phyloP scores from a whole-genome alignment of 2,113 vertebrate species.

The Megalops atlanticus region DNA sequence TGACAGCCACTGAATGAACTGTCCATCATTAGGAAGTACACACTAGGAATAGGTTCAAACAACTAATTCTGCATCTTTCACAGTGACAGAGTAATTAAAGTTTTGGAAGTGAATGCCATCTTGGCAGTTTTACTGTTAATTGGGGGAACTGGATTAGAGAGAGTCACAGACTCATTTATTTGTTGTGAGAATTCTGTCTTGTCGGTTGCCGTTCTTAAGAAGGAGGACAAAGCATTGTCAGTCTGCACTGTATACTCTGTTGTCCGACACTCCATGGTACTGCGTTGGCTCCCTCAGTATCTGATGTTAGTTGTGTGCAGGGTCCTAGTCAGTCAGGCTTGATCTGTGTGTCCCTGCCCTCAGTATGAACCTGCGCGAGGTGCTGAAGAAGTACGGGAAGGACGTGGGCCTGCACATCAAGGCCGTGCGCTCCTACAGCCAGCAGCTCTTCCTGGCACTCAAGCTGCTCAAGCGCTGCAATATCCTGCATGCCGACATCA shows the following conservation, averaged over 20 bases:
- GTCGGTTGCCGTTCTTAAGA: not conserved
- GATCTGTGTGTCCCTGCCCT: not conserved
- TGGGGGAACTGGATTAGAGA: not conserved
- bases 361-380: conserved; percentile 97
- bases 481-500: conserved; percentile 97
- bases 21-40: too few species aligned
- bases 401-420: conserved; percentile 99
- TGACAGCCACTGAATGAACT: too few species aligned
- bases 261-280: too few species aligned
- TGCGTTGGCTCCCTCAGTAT: not conserved
- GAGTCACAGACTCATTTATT: not conserved
- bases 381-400: conserved; percentile 97
- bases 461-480: conserved; percentile 98
- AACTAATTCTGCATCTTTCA: too few species aligned
- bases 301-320: not conserved
- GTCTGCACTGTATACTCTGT: too few species aligned
- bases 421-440: conserved; percentile 80
- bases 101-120: too few species aligned
- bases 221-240: not conserved
- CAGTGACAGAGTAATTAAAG: too few species aligned
- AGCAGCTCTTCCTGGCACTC: conserved; percentile 94
- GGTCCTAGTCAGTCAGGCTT: not conserved
- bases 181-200: not conserved
- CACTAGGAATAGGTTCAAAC: too few species aligned
- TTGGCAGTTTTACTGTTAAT: too few species aligned